These are phyloP conservation scores for Engraulis encrasicolus DNA, from an alignment of 2,113 vertebrate species.

Conservation along the genomic window DNA sequence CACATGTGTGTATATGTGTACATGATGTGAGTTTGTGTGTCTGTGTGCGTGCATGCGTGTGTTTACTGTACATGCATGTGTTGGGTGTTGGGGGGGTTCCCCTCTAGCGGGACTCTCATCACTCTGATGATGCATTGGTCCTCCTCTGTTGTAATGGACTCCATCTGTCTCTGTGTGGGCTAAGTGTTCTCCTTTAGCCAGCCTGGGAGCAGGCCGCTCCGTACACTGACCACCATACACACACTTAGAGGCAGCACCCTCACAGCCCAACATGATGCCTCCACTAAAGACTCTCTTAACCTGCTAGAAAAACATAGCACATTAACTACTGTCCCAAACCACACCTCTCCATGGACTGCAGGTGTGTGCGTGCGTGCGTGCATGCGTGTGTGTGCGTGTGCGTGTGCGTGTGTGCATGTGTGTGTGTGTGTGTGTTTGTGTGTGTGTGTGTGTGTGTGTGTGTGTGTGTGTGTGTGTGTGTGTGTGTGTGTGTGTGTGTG, in stretches of 20 bases:
- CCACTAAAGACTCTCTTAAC: slow-evolving; percentile 70
- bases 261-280: slow-evolving; percentile 50
- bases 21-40: neutral
- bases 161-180: slow-evolving; percentile 73
- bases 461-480: too few species aligned
- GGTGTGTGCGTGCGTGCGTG: neutral
- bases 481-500: too few species aligned
- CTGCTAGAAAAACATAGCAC: slow-evolving; percentile 51
- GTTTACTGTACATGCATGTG: too few species aligned
- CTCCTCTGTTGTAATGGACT: slow-evolving; percentile 72
- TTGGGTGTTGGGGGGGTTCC: neutral
- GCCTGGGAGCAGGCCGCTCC: slow-evolving; percentile 64
- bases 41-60: too few species aligned
- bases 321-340: neutral
- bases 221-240: slow-evolving; percentile 68
- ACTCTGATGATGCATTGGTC: slow-evolving; percentile 70
- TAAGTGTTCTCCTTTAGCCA: slow-evolving; percentile 70
- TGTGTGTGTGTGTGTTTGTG: too few species aligned
- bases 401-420: too few species aligned
- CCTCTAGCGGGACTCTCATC: slow-evolving; percentile 67
- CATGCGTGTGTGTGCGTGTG: too few species aligned
- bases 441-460: too few species aligned
- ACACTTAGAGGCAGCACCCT: slow-evolving; percentile 70
- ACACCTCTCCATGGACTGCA: neutral
- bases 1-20: neutral